A percentile compares a stretch with the other conserved stretches of the same genome.
These are phyloP conservation scores for Andricus grossulariae DNA, from an alignment of 1,140 invertebrate genomes.

Conservation along the genomic window DNA sequence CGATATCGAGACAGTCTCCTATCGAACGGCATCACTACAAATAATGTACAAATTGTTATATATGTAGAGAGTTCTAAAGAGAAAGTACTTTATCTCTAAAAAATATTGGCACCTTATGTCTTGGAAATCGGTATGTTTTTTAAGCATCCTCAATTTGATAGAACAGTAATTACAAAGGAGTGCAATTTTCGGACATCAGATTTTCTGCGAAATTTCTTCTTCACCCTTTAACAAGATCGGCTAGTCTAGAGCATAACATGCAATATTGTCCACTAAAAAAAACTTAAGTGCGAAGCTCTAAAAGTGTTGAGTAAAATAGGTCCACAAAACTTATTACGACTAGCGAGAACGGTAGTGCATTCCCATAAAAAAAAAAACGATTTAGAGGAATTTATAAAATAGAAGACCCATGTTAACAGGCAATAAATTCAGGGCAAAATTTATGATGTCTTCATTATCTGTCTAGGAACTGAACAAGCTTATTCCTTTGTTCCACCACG, in stretches of 20 bases:
- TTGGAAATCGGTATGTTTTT: too few species aligned
- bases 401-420: not conserved
- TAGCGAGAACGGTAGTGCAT: slow-evolving; percentile 1
- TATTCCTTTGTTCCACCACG: not conserved
- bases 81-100: too few species aligned
- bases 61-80: too few species aligned
- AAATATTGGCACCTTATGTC: too few species aligned
- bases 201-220: not conserved
- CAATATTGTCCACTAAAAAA: not conserved
- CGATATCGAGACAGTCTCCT: too few species aligned
- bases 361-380: slow-evolving; percentile 9
- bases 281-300: slow-evolving; percentile 10
- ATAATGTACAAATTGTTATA: too few species aligned
- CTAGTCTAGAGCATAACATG: not conserved
- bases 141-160: not conserved
- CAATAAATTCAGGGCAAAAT: not conserved
- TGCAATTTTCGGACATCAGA: not conserved
- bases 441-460: slow-evolving; percentile 7
- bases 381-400: slow-evolving; percentile 9
- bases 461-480: not conserved
- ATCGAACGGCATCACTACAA: too few species aligned
- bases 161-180: not conserved
- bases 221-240: slow-evolving; percentile 13
- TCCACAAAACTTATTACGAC: slow-evolving; percentile 11
- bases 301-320: slow-evolving; percentile 15